Base-by-base conservation (phyloP, 2,888 invertebrate genomes). In the Marronus borbonicus region DNA sequence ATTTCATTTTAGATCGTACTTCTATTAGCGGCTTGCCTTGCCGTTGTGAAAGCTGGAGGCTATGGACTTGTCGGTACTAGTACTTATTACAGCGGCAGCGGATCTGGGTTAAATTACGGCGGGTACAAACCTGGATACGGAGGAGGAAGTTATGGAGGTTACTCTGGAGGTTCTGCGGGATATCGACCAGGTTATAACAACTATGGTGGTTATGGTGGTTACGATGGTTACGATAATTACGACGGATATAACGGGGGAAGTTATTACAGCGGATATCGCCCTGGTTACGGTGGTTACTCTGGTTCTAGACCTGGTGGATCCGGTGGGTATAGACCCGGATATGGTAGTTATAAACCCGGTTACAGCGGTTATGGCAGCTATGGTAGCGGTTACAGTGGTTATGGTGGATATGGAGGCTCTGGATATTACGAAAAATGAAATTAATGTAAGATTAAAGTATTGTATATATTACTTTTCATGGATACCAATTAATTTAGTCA, bases 1-100 rank as follows among this genome's bases (percentile, higher is more conserved):
- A 28, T 60, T 62, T 78, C 49, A 17, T 81, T 82, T 62, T 75
- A 83, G 83, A 70, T 82, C 39, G 20, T 77, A 8, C 68, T 81
- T 17, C 12, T 81, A 10, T 36, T 77, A 24, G 28, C 75, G 4
- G 70, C 66, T 1, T 36, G 77, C 17, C n/a, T 72, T 17, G 75
- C 76, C 12, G 36, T 28, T 14, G 80, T 76, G 8, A 78, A 80
- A 49, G 80, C 81, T 36, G 80, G 78, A 20, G 81, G 82, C 3
- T 83, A 81, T 75, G 82, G 82, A 8, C 77, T 81, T 2, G 17
- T 75, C 24, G 65, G 58, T 10, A 44, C 10, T 44, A 44, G 44
- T 8, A 12, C 2, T 44, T 44, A 44, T 12, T 44, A 44, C 2
- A 44, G 44, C 44, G 44, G 44, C 2, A 52, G 68, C 20, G 76